A percentile compares a stretch with the other conserved stretches of the same genome.
These are phyloP conservation scores for Tricholauxania praeusta DNA, from an alignment of 2,888 invertebrate genomes.

Conservation along the genomic window DNA sequence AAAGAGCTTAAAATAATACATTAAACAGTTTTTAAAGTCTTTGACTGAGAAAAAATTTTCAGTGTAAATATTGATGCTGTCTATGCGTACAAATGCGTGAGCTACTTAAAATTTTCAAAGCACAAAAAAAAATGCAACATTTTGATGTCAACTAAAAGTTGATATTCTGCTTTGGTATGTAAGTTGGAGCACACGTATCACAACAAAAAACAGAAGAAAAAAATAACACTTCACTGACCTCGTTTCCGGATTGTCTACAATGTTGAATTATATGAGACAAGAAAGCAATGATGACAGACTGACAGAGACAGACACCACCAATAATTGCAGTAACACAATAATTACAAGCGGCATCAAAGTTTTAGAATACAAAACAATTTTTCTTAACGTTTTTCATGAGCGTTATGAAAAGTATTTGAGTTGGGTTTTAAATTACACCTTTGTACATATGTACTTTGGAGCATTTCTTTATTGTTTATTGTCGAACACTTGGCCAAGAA, in stretches of 20 bases:
- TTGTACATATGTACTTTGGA: too few relatives aligned
- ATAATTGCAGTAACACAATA: not conserved
- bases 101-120: not conserved
- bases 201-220: not conserved
- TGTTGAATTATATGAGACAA: not conserved
- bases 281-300: too few relatives aligned
- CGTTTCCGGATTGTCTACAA: constrained; percentile 4
- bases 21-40: too few relatives aligned
- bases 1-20: too few relatives aligned
- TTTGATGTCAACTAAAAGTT: not conserved
- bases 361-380: too few relatives aligned
- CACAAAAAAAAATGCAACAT: not conserved
- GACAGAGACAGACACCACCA: not conserved
- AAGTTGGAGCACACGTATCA: constrained; percentile 10
- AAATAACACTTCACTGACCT: constrained; percentile 1
- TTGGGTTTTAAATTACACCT: too few relatives aligned
- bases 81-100: constrained; percentile 12
- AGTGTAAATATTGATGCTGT: not conserved
- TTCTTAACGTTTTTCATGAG: too few relatives aligned
- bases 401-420: too few relatives aligned
- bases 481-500: too few relatives aligned
- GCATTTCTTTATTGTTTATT: too few relatives aligned
- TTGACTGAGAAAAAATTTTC: not conserved
- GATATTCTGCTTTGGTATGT: not conserved
- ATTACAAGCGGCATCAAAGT: not conserved